Percentiles rank a stretch among this genome's conserved stretches.
Conservation (phyloP, 2,113 vertebrate genomes). For the Taurulus bubalis region DNA sequence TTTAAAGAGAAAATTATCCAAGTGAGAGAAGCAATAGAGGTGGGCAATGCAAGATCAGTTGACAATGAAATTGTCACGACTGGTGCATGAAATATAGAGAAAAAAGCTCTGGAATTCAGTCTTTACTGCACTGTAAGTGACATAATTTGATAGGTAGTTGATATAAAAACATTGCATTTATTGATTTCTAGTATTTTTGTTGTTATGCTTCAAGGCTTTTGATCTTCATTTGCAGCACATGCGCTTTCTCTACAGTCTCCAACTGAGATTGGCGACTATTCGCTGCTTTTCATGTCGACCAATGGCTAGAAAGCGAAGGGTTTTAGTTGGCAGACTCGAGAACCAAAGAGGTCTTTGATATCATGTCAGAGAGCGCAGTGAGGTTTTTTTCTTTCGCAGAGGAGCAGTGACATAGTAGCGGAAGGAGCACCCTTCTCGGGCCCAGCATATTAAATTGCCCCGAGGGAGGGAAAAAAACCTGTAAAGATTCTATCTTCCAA, state of each 20-base stretch:
- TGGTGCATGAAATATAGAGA: conserved; percentile 4
- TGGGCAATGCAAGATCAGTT: neutral
- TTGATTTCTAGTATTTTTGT: neutral
- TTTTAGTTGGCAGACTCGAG: neutral
- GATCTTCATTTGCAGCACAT: neutral
- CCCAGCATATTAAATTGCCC: neutral
- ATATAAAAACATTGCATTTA: neutral
- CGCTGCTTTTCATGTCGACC: conserved; percentile 1
- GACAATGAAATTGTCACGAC: neutral
- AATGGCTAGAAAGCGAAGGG: neutral
- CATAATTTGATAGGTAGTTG: neutral
- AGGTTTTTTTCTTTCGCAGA: neutral
- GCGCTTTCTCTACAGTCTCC: neutral
- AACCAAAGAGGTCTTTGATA: conserved; percentile 19
- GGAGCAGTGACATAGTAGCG: neutral
- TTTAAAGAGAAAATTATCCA: conserved; percentile 9
- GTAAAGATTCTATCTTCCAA: conserved; percentile 2
- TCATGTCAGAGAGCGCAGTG: neutral
- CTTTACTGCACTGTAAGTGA: neutral
- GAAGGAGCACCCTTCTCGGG: neutral
- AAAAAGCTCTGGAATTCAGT: neutral
- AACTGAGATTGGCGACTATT: neutral
- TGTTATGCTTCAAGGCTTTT: neutral
- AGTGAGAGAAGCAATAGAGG: conserved; percentile 2
- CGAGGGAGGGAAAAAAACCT: neutral